These are phyloP conservation scores for Adrianichthys oophorus DNA, from an alignment of 2,797 vertebrate genomes.

Conservation along the genomic window DNA sequence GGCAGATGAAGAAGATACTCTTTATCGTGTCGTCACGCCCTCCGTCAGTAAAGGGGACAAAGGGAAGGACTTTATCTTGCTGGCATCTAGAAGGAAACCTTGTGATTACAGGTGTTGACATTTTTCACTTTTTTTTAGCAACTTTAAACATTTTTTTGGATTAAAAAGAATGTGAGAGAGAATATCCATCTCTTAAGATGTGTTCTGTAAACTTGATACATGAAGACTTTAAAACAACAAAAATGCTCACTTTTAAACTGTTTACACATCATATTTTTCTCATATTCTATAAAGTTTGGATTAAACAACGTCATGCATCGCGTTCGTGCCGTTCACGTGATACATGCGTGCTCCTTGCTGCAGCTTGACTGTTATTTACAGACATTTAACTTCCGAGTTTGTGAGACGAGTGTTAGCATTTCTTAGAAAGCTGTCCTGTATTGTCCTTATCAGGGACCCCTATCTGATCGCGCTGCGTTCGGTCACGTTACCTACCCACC, in stretches of 20 bases:
- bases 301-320: no score
- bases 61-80: conserved; percentile 88
- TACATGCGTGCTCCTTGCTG: no score
- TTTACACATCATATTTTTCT: no score
- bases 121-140: neutral
- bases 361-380: no score
- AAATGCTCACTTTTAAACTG: no score
- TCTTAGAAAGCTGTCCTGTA: conserved; percentile 17
- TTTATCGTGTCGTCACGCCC: conserved; percentile 87
- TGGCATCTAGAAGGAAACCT: conserved; percentile 89
- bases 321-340: no score
- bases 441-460: conserved; percentile 82
- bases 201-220: no score
- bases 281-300: no score
- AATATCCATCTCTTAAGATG: no score
- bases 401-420: neutral
- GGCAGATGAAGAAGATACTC: conserved; percentile 87
- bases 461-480: conserved; percentile 93
- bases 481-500: conserved; percentile 87
- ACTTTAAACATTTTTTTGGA: neutral
- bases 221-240: no score
- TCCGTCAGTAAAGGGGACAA: conserved; percentile 76
- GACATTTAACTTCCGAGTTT: neutral
- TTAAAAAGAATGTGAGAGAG: no score
- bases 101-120: conserved; percentile 83